phyloP scores from a whole-genome alignment of 2,797 vertebrate genomes.

The Apodemus agrarius region DNA sequence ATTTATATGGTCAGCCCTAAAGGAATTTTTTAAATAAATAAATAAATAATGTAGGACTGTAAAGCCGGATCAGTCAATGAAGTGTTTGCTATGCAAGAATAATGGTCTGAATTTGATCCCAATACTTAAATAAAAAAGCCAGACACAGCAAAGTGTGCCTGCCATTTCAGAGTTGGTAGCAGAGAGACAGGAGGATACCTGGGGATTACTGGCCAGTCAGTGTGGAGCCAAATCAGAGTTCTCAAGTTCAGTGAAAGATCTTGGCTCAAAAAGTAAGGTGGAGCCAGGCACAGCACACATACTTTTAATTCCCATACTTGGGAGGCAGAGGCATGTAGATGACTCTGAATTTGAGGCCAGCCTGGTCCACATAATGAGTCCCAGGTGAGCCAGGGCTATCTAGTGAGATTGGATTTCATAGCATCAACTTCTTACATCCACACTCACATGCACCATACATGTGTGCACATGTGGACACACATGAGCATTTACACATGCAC shows the following conservation, averaged over 20 bases:
- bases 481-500: not conserved
- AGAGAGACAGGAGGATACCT: not conserved
- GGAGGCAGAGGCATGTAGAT: not conserved
- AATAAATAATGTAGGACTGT: not conserved
- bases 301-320: not conserved
- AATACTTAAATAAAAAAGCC: not conserved
- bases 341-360: not conserved
- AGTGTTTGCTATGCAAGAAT: not conserved
- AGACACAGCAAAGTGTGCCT: not conserved
- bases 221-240: not conserved
- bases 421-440: not conserved
- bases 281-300: not conserved
- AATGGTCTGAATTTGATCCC: not conserved
- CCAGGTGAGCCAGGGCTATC: not conserved
- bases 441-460: not conserved
- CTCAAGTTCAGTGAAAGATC: not conserved
- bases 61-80: not conserved
- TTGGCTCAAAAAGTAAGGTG: not conserved
- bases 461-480: not conserved
- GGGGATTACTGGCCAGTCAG: not conserved
- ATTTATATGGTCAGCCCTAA: not conserved
- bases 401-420: not conserved
- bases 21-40: conserved; percentile 13
- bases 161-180: not conserved
- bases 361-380: not conserved